phyloP scores from a whole-genome alignment of 2,888 invertebrate genomes.

The Tanaodytes sp. region DNA sequence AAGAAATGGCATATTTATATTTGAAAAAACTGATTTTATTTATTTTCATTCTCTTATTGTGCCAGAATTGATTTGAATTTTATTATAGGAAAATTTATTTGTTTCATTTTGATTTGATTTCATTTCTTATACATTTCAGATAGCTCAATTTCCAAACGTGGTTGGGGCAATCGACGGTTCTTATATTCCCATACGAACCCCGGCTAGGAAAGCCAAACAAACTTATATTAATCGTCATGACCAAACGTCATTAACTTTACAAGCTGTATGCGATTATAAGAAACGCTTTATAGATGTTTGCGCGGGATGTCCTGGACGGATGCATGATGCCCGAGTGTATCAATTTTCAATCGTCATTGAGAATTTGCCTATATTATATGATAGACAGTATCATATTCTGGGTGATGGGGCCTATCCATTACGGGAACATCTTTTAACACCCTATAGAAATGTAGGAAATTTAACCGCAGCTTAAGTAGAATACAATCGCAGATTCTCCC shows the following conservation, averaged over 20 bases:
- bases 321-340: constrained; percentile 8
- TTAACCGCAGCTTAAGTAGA: neutral
- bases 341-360: neutral
- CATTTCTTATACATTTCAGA: no score
- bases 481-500: neutral
- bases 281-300: neutral
- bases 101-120: no score
- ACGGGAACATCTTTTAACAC: neutral
- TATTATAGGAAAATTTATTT: no score
- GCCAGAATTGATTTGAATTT: no score
- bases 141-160: neutral
- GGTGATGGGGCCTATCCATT: constrained; percentile 11
- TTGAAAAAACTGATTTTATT: no score
- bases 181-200: neutral
- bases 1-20: no score
- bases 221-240: constrained; percentile 11
- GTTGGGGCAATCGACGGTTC: constrained; percentile 2
- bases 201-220: neutral
- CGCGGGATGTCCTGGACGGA: neutral
- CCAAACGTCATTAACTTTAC: constrained; percentile 4
- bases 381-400: neutral
- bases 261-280: constrained; percentile 2
- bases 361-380: neutral
- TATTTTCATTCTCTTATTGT: no score
- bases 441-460: constrained; percentile 1